Conservation (phyloP, 53 echinoderm and acorn worm genomes). For the Echinometra lucunter region DNA sequence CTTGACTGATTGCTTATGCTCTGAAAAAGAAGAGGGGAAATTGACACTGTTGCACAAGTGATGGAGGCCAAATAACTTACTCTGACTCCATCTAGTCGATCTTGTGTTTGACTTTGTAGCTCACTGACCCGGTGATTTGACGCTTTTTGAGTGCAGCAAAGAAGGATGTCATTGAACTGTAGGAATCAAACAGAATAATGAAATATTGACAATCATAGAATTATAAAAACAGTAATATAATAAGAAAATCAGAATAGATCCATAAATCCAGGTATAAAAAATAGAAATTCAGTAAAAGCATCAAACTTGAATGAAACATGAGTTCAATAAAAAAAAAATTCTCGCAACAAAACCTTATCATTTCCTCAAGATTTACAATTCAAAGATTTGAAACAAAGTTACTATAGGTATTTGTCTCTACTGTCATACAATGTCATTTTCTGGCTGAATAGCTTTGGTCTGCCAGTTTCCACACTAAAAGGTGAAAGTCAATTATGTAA, state of each 20-base stretch:
- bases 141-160: constrained; percentile 86
- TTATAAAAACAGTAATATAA: background rate
- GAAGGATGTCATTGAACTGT: constrained; percentile 95
- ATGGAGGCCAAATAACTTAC: constrained; percentile 70
- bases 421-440: no score
- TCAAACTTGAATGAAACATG: no score
- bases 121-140: constrained; percentile 64
- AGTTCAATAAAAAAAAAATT: no score
- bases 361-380: no score
- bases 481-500: no score
- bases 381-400: no score
- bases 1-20: background rate
- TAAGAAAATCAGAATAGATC: background rate
- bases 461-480: no score
- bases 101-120: constrained; percentile 89
- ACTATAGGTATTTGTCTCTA: no score
- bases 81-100: constrained; percentile 92
- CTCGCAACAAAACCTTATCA: no score
- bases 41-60: background rate
- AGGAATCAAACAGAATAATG: background rate
- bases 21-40: background rate
- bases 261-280: background rate
- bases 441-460: no score
- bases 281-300: background rate
- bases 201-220: background rate